Evolutionary conservation across 2,888 invertebrate genomes (phyloP), one percentile per base, ranked within the genome.

Genomic region (Augiades crinisus): DNA sequence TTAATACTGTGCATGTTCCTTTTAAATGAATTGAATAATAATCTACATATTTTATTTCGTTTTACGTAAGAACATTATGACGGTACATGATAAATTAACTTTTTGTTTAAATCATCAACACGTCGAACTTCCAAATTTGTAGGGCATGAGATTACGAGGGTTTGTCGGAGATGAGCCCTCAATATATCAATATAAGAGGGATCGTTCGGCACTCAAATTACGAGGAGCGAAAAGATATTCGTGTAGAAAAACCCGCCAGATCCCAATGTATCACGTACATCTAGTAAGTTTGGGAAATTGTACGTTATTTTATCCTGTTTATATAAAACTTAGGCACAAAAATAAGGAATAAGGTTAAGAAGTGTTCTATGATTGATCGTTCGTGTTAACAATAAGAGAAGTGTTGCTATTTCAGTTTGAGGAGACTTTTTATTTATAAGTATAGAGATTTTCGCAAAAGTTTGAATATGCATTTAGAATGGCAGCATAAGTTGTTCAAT

Each of bases 131-230:
- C 30, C 24, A 41, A 40, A 49, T 34, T 27, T 41, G 41, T 49
- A 17, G n/a, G n/a, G n/a, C n/a, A 27, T 30, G 7, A 17, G 12
- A 41, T 49, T 41, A 31, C 17, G 13, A 33, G 22, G 33, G 37
- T 27, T 16, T 21, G 22, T 38, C 14, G 3, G 47, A 21, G 38
- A 47, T 38, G 38, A 38, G 14, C 13, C 30, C 22, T 19, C 38
- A 47, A 38, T 38, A 38, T n/a, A n/a, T n/a, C n/a, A 38, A 10
- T 21, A 31, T 38, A 37, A 47, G 45, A 12, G 31, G 38, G 14
- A 41, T 17, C 40, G 33, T 49, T 49, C 31, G 41, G 16, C 3
- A 22, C 40, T 40, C 40, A 49, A 49, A 49, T 49, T 49, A 34
- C 41, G 41, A n/a, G n/a, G n/a, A 5, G 5, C 10, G 30, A 37